Base-by-base conservation (phyloP, 2,888 invertebrate genomes). In the Petrolisthes cinctipes region DNA sequence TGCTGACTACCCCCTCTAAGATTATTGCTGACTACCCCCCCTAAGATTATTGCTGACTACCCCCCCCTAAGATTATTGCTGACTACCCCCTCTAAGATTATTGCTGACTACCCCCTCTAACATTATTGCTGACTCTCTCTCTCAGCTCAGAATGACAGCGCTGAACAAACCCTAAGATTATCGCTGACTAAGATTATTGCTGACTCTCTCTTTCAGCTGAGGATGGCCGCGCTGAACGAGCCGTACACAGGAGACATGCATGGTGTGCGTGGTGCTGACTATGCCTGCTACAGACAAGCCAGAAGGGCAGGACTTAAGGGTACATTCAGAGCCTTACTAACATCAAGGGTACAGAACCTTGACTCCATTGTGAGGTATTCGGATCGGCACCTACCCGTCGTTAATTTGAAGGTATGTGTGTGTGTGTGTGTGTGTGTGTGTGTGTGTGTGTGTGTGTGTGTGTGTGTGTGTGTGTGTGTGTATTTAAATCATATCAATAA, bases 181-280 rank as follows among this genome's bases (percentile, higher is more conserved):
- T 2, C 3, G 61, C 9, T 17, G 11, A 61, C 17, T 11, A 61
- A 17, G 61, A 61, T n/a, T n/a, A n/a, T n/a, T n/a, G n/a, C n/a
- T n/a, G n/a, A n/a, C n/a, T n/a, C n/a, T n/a, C n/a, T n/a, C n/a
- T n/a, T n/a, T n/a, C n/a, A 98, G 98, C 94, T 99, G 88, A 96
- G 98, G 92, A 94, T 99, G 94, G 97, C 97, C 76, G 98, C 99
- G 0, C 94, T 99, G 91, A 99, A 99, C 93, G 96, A 97, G 91
- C 97, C 99, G 0, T 95, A 96, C 92, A 95, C 95, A 7, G 99
- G 99, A 9, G 96, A 97, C 92, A 96, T 98, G 94, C 96, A 97
- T 92, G 99, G 99, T 0, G 95, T 98, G 20, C 94, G 97, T 53
- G 97, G 98, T 53, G 98, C 97, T 11, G 99, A 99, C 94, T 97